Base-by-base conservation (phyloP, 2,888 invertebrate species). In the Loripinus fragilis region DNA sequence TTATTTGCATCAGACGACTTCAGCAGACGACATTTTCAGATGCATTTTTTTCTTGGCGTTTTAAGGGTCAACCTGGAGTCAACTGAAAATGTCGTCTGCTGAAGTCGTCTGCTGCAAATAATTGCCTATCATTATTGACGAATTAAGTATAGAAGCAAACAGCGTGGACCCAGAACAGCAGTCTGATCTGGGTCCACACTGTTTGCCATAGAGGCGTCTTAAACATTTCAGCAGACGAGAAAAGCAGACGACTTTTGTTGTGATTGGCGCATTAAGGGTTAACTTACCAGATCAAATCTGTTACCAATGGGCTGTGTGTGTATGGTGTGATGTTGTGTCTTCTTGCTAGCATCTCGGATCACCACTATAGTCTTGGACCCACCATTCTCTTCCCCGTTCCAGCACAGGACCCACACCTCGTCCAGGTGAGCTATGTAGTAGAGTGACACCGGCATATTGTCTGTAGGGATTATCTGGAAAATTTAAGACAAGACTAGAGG, bases 401-500 rank as follows among this genome's bases (percentile, higher is more conserved):
- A 96, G 91, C 96, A 96, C 72, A 96, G 92, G 25, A 96, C 95
- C 96, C 96, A 96, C 1, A 96, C 95, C 93, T 96, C 96, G 92
- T 96, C 96, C 85, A 96, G 93, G 88, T 96, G 95, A 20, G 95
- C 95, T 1, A 96, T 95, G 92, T 96, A 96, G 90, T 95, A 95
- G 64, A 96, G 93, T 82, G 96, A 95, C 30, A 96, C 96, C 0
- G 96, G 96, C 88, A 95, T 95, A 90, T 96, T 95, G 91, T 96
- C 96, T 0, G 96, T 96, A 48, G 95, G 94, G 52, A 96, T 95
- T 52, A 96, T 95, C 95, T 95, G 91, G 1, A 76, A 60, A 20
- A 52, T 12, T n/a, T n/a, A n/a, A n/a, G n/a, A n/a, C n/a, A n/a
- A n/a, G n/a, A n/a, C n/a, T n/a, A n/a, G n/a, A n/a, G n/a, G n/a